Evolutionary conservation across 2,797 vertebrate species (phyloP).

Genomic region (Artibeus lituratus): DNA sequence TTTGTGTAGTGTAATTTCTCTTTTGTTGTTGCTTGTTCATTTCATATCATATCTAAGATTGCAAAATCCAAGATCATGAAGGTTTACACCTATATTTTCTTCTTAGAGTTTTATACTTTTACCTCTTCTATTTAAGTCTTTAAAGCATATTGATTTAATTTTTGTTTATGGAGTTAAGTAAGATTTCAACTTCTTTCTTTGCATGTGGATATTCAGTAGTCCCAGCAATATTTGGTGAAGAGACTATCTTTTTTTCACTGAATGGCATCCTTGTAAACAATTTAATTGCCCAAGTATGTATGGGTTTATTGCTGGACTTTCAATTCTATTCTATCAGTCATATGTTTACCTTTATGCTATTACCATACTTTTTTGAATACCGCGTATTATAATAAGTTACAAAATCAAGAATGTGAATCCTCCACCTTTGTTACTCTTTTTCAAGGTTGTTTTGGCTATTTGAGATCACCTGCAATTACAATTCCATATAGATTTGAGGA

Average conservation of each 20-base stretch:
- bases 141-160: background rate
- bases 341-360: background rate
- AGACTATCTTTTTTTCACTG: background rate
- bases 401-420: background rate
- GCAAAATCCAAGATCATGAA: background rate
- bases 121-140: background rate
- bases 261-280: background rate
- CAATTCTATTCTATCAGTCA: background rate
- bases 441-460: background rate
- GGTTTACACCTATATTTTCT: background rate
- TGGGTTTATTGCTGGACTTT: background rate
- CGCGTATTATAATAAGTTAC: background rate
- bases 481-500: background rate
- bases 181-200: background rate
- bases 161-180: background rate
- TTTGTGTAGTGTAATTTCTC: background rate
- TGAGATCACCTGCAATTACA: background rate
- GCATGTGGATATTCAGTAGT: background rate
- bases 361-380: background rate
- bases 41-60: background rate
- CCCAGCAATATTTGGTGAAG: background rate
- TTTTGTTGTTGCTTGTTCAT: background rate
- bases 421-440: background rate
- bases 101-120: background rate
- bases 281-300: background rate